Conservation (phyloP, 1,140 invertebrate species). For the Philotrypesis tridentata region DNA sequence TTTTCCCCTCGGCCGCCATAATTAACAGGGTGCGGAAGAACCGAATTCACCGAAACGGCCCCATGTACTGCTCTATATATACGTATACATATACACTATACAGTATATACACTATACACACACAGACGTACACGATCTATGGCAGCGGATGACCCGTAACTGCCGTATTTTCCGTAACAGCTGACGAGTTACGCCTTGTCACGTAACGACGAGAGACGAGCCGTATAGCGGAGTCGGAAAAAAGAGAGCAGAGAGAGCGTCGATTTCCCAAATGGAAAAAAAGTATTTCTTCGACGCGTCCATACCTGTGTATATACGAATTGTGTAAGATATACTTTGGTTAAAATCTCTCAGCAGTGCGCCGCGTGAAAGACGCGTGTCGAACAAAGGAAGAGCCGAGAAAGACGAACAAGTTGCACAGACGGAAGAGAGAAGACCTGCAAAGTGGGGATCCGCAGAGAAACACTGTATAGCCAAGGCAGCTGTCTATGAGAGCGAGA, state of each 20-base stretch:
- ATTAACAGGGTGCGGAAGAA: slow-evolving; percentile 48
- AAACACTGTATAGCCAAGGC: slow-evolving; percentile 70
- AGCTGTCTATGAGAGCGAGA: slow-evolving; percentile 63
- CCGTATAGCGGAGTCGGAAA: too few species aligned
- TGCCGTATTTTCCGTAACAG: slow-evolving; percentile 39
- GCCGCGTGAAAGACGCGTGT: neutral
- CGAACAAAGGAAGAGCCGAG: neutral
- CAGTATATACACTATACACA: too few species aligned
- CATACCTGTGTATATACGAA: too few species aligned
- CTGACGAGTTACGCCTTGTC: slow-evolving; percentile 34
- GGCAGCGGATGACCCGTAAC: slow-evolving; percentile 31
- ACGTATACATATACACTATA: too few species aligned
- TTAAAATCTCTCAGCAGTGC: neutral
- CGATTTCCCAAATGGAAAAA: too few species aligned
- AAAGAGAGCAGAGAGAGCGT: neutral
- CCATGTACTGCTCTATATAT: neutral
- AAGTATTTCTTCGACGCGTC: too few species aligned
- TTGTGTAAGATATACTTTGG: neutral
- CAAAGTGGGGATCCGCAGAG: slow-evolving; percentile 42
- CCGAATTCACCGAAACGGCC: slow-evolving; percentile 46
- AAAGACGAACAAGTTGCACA: neutral
- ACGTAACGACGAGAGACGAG: too few species aligned
- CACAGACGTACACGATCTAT: slow-evolving; percentile 25
- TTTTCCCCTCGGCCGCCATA: slow-evolving; percentile 40
- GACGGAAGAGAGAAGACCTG: neutral